phyloP scores from a whole-genome alignment of 2,888 invertebrate genomes.

The Psococerastis gibbosa region DNA sequence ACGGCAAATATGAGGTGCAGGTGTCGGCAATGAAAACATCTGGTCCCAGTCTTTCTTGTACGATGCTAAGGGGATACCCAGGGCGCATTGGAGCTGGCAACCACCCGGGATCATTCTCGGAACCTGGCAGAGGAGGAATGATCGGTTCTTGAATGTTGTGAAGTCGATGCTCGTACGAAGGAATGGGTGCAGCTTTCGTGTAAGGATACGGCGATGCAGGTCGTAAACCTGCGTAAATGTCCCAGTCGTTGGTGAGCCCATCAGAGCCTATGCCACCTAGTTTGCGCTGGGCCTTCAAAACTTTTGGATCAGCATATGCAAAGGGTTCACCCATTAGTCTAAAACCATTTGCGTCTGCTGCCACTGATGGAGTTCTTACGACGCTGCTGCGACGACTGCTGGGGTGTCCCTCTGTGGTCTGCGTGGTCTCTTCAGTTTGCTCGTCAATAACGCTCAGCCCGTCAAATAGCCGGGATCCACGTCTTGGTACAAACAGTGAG shows the following conservation, averaged over 20 bases:
- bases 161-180: neutral
- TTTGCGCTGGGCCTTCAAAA: neutral
- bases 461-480: conserved; percentile 15
- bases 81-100: neutral
- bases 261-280: neutral
- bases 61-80: neutral
- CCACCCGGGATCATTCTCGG: neutral
- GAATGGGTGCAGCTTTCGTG: neutral
- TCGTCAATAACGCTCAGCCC: conserved; percentile 19
- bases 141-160: neutral
- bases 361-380: neutral
- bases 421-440: conserved; percentile 13
- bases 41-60: conserved; percentile 1
- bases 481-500: neutral
- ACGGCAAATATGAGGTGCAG: neutral
- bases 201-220: conserved; percentile 8
- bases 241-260: neutral
- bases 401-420: conserved; percentile 5
- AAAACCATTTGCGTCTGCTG: neutral
- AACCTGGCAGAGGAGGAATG: neutral
- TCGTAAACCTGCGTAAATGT: neutral
- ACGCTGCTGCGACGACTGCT: conserved; percentile 3
- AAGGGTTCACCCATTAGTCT: neutral
- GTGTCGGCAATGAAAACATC: conserved; percentile 1
- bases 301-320: neutral